Percentiles rank a stretch among this genome's conserved stretches.
Conservation (phyloP, 2,797 vertebrate species). For the Pygocentrus nattereri region DNA sequence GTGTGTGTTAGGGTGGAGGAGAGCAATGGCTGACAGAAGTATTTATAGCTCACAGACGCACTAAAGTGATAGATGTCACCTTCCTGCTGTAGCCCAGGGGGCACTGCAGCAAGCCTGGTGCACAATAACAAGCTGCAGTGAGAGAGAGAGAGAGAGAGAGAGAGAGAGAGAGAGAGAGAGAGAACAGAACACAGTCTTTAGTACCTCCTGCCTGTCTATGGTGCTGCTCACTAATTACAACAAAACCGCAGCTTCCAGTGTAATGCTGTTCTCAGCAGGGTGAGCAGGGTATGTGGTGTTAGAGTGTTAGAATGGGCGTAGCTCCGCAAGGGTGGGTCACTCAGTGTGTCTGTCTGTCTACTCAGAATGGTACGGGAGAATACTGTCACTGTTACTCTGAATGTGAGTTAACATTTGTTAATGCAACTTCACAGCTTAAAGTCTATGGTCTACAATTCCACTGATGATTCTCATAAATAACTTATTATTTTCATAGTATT, state of each 20-base stretch:
- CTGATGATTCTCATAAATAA: too few relatives aligned
- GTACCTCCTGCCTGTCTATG: slow-evolving; percentile 52
- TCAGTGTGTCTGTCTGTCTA: background rate
- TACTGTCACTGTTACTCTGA: too few relatives aligned
- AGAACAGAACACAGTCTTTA: slow-evolving; percentile 43
- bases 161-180: slow-evolving; percentile 24
- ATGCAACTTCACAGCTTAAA: background rate
- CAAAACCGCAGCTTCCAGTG: slow-evolving; percentile 41
- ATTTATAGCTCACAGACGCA: slow-evolving; percentile 76
- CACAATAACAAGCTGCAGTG: slow-evolving; percentile 80
- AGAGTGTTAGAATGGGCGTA: background rate
- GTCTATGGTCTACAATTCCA: too few relatives aligned
- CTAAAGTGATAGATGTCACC: slow-evolving; percentile 86
- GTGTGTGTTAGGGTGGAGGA: slow-evolving; percentile 55
- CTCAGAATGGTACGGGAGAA: background rate
- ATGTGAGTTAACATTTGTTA: too few relatives aligned
- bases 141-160: slow-evolving; percentile 31
- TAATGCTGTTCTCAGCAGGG: slow-evolving; percentile 44
- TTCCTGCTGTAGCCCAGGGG: slow-evolving; percentile 75
- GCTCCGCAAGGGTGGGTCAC: background rate
- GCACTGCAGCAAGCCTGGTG: slow-evolving; percentile 70
- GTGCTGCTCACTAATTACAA: slow-evolving; percentile 66
- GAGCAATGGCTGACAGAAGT: slow-evolving; percentile 71
- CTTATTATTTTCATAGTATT: too few relatives aligned
- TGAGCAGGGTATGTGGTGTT: background rate